These are phyloP conservation scores for Chiloscyllium punctatum DNA, from an alignment of 2,797 vertebrate species.

Conservation along the genomic window DNA sequence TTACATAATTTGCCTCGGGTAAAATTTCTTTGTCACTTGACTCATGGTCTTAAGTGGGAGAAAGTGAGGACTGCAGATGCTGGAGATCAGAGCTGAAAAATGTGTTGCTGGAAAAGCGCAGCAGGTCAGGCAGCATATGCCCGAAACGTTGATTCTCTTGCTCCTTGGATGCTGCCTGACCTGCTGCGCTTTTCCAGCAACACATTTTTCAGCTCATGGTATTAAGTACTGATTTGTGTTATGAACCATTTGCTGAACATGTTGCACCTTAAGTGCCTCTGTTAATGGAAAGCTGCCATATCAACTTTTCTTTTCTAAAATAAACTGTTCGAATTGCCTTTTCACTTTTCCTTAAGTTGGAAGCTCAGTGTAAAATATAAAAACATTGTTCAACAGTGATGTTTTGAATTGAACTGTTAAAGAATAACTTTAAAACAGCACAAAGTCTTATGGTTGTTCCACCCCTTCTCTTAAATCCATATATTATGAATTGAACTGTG, in stretches of 20 bases:
- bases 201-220: not conserved
- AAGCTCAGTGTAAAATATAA: not conserved
- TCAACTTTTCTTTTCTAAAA: not conserved
- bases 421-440: not conserved
- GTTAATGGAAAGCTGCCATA: not conserved
- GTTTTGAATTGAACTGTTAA: not conserved
- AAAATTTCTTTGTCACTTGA: not conserved
- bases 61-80: too few species aligned
- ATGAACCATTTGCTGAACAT: not conserved
- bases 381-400: not conserved
- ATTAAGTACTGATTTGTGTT: not conserved
- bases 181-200: too few species aligned
- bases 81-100: too few species aligned
- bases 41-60: not conserved
- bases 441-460: not conserved
- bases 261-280: not conserved
- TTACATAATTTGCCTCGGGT: not conserved
- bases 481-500: not conserved
- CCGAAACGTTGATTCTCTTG: too few species aligned
- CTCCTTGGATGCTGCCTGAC: too few species aligned
- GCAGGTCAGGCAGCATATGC: too few species aligned
- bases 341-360: not conserved
- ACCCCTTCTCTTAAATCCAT: not conserved
- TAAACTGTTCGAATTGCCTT: not conserved
- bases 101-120: too few species aligned